These are phyloP conservation scores for Gymnarchus niloticus DNA, from an alignment of 2,113 vertebrate species.

Conservation along the genomic window DNA sequence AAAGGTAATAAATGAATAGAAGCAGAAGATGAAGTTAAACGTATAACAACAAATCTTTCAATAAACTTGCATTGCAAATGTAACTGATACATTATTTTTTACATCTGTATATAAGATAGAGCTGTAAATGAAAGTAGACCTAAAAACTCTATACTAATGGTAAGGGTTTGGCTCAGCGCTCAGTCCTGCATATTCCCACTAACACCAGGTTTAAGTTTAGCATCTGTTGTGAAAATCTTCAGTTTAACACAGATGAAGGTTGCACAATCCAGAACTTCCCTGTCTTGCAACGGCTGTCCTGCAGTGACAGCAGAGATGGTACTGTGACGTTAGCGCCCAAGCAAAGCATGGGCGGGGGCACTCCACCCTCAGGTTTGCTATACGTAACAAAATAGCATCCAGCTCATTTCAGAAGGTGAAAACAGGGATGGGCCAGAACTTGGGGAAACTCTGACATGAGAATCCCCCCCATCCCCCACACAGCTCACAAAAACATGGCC, in stretches of 20 bases:
- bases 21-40: no score
- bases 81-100: neutral
- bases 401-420: neutral
- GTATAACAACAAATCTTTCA: neutral
- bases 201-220: neutral
- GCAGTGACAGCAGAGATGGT: neutral
- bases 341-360: neutral
- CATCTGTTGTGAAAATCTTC: neutral
- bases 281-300: neutral
- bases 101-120: neutral
- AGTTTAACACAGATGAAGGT: neutral
- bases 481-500: neutral
- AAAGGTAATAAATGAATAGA: no score
- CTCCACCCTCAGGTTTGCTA: neutral
- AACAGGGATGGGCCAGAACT: neutral
- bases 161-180: neutral
- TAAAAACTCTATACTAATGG: neutral
- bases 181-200: neutral
- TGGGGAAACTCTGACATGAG: no score
- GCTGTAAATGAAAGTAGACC: neutral
- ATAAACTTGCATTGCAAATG: neutral
- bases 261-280: neutral
- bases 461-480: neutral
- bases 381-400: neutral
- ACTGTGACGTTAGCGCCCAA: neutral